These are phyloP conservation scores for Teleogryllus oceanicus DNA, from an alignment of 2,888 invertebrate species.

Conservation along the genomic window DNA sequence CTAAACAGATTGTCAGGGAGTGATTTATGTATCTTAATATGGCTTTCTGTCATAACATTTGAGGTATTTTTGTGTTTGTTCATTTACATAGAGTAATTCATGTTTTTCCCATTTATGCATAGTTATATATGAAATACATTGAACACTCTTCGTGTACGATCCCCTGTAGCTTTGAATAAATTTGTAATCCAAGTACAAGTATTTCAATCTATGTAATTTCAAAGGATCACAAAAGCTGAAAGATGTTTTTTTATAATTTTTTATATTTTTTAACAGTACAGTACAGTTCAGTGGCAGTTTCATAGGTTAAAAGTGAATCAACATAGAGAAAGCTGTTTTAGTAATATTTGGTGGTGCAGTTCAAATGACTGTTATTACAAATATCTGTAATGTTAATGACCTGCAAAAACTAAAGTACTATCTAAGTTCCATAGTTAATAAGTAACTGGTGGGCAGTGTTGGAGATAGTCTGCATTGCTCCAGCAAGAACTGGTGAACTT, in stretches of 20 bases:
- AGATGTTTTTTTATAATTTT: background rate
- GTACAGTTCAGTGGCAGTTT: too few species aligned
- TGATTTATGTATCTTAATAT: slow-evolving; percentile 11
- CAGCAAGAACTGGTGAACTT: too few species aligned
- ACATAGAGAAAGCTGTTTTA: too few species aligned
- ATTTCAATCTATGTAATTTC: background rate
- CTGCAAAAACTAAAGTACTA: too few species aligned
- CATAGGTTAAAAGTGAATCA: too few species aligned
- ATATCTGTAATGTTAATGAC: too few species aligned
- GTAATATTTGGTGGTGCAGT: too few species aligned
- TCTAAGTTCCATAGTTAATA: too few species aligned
- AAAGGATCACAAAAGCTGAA: slow-evolving; percentile 2
- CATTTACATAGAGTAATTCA: background rate
- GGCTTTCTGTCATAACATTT: slow-evolving; percentile 8
- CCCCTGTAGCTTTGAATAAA: background rate
- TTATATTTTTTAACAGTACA: too few species aligned
- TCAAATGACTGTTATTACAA: too few species aligned
- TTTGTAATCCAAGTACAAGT: background rate
- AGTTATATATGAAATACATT: slow-evolving; percentile 4
- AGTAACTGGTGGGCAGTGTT: too few species aligned
- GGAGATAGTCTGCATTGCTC: too few species aligned
- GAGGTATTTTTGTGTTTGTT: background rate
- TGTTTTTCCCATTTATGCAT: slow-evolving; percentile 7
- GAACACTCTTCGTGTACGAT: slow-evolving; percentile 18
- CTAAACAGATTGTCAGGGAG: background rate